These are phyloP conservation scores for Turnix velox DNA, from an alignment of 2,113 vertebrate genomes.

Conservation along the genomic window DNA sequence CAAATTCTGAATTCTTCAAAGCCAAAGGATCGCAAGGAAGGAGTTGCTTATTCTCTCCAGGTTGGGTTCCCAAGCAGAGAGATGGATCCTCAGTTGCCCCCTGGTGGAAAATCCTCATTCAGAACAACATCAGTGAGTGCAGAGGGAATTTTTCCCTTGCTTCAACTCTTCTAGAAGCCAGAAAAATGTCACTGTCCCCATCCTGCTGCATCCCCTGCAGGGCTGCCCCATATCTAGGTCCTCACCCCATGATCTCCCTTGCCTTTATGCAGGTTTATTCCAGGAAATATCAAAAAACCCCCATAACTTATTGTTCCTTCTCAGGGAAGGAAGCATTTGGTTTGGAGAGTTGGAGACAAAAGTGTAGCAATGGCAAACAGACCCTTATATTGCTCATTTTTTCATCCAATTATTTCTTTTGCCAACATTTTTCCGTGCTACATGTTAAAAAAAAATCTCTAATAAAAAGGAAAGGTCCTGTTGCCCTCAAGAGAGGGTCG, in stretches of 20 bases:
- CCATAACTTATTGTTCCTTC: not conserved
- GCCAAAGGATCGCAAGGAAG: not conserved
- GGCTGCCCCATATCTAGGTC: not conserved
- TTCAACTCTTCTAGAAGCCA: not conserved
- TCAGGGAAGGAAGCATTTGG: not conserved
- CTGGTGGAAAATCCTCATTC: not conserved
- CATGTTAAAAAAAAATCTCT: fast-evolving
- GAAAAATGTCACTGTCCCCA: not conserved
- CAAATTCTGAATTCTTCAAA: not conserved
- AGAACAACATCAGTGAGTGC: not conserved
- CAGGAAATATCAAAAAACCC: not conserved
- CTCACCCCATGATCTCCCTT: not conserved
- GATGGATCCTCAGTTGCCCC: not conserved
- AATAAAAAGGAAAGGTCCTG: not conserved
- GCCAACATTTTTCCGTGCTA: not conserved
- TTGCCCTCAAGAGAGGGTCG: not conserved
- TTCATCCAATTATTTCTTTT: not conserved
- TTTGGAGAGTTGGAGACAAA: not conserved
- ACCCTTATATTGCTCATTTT: not conserved
- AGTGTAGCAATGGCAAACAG: not conserved
- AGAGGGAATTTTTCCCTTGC: not conserved
- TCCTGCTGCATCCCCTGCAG: not conserved
- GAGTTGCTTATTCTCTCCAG: not conserved
- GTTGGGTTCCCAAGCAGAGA: not conserved
- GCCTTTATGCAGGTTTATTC: not conserved